Evolutionary conservation across 2,888 invertebrate species (phyloP).

Genomic region (Leucophenga montana): DNA sequence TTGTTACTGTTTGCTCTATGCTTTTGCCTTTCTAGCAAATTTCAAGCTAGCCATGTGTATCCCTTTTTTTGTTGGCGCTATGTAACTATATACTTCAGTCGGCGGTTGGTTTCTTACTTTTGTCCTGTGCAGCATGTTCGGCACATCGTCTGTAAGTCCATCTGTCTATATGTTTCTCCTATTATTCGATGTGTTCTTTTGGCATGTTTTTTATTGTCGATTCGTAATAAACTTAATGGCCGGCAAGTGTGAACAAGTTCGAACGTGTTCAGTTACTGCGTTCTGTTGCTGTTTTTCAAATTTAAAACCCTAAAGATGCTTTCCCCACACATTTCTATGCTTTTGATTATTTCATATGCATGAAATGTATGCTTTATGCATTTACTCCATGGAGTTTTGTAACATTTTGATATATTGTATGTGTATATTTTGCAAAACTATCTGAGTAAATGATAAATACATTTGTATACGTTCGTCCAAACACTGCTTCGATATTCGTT

Average conservation of each 20-base stretch:
- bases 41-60: conserved; percentile 12
- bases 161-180: neutral
- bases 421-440: too few relatives aligned
- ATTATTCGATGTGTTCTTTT: conserved; percentile 37
- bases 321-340: neutral
- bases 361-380: neutral
- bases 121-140: conserved; percentile 2
- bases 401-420: too few relatives aligned
- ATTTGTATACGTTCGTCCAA: too few relatives aligned
- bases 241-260: conserved; percentile 59
- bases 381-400: too few relatives aligned
- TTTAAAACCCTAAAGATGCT: neutral
- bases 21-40: neutral
- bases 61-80: neutral
- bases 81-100: too few relatives aligned
- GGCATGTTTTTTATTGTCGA: conserved; percentile 60
- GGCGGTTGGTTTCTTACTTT: neutral
- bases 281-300: neutral
- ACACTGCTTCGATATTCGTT: too few relatives aligned
- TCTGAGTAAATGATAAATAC: too few relatives aligned
- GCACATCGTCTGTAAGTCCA: neutral
- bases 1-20: neutral
- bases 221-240: conserved; percentile 66
- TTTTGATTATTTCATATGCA: conserved; percentile 20
- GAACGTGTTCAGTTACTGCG: conserved; percentile 14